Base-by-base conservation (phyloP, 2,797 vertebrate species). In the Pseudomugil gertrudae region DNA sequence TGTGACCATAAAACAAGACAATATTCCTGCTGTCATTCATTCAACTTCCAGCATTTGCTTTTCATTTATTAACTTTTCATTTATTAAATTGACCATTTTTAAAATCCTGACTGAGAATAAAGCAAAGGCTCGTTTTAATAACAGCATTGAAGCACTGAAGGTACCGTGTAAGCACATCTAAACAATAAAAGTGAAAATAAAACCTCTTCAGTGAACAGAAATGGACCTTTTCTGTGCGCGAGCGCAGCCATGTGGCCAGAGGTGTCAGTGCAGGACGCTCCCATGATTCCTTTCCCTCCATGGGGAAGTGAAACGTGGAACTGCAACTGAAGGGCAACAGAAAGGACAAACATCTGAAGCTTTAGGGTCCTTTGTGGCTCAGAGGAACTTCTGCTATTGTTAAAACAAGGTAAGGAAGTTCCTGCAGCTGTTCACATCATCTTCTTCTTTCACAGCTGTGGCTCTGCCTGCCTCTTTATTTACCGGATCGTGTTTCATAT, bases 341-440 rank as follows among this genome's bases (percentile, higher is more conserved):
- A 33, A 14, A 51, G 21, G 6, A 21, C 27, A 5, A 13, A 56
- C 70, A 68, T 1, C 69, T 80, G 74, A 7, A 57, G 24, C 8
- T 15, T 19, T 32, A 0, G n/a, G 21, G 3, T 43, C 5, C 45
- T 50, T 27, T 21, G 0, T 2, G 23, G 2, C 21, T 29, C 15
- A 32, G 11, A 35, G 9, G 55, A 6, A 7, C 9, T 8, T 14
- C 36, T 23, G 2, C 58, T 57, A 47, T 43, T 69, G 54, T 24
- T 13, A 48, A 50, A 80, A 45, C 45, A 33, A 84, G 89, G 85
- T 87, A 81, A 26, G 74, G 40, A 68, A 63, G 43, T 69, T 69
- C 1, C 63, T 14, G 52, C 0, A 79, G 68, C 69, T 77, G 74
- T 21, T 69, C 1, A 6, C 30, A 23, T 24, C 13, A 23, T 77